A percentile compares a stretch with the other conserved stretches of the same genome.
Evolutionary conservation across 2,113 vertebrate genomes (phyloP).

Genomic region (Reinhardtius hippoglossoides): DNA sequence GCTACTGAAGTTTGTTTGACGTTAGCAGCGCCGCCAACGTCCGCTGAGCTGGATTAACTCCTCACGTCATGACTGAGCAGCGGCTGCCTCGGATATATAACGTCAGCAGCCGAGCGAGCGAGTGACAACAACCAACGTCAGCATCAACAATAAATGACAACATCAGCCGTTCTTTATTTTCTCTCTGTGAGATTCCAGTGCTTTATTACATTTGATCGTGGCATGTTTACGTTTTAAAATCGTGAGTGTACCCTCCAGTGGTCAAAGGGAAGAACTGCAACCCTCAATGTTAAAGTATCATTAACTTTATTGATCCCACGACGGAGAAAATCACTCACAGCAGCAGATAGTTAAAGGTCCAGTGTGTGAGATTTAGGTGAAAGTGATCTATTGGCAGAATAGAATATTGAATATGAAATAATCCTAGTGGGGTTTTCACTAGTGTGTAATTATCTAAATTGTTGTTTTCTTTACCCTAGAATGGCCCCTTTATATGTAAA

Average conservation of each 20-base stretch:
- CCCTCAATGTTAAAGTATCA: neutral
- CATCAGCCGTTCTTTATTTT: neutral
- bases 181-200: neutral
- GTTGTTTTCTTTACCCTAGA: too few species aligned
- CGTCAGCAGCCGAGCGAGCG: neutral
- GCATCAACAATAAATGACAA: neutral
- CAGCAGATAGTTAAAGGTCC: neutral
- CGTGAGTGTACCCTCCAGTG: neutral
- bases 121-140: neutral
- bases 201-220: neutral
- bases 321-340: neutral
- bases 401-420: neutral
- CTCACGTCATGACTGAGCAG: neutral
- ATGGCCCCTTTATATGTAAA: too few species aligned
- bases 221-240: neutral
- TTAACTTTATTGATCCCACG: neutral
- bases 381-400: neutral
- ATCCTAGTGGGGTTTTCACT: neutral
- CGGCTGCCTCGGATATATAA: too few species aligned
- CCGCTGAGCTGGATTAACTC: slow-evolving; percentile 53
- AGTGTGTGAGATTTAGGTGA: neutral
- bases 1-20: slow-evolving; percentile 53
- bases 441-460: too few species aligned
- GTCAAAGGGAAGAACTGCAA: neutral
- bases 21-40: slow-evolving; percentile 47